Evolutionary conservation across 2,113 vertebrate species (phyloP).

Genomic region (Ovibos moschatus): DNA sequence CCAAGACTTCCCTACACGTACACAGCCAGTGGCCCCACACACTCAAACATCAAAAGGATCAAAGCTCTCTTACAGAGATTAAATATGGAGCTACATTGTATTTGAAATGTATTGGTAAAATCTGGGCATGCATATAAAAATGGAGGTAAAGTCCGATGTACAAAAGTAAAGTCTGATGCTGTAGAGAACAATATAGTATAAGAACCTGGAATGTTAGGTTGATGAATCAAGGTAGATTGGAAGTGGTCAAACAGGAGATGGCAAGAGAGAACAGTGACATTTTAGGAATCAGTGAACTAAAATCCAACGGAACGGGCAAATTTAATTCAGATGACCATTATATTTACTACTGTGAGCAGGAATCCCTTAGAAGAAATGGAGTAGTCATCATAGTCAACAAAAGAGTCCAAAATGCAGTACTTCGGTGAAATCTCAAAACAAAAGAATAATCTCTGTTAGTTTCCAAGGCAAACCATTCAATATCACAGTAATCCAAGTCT

Average conservation of each 20-base stretch:
- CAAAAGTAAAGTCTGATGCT: not conserved
- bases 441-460: not conserved
- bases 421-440: not conserved
- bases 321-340: not conserved
- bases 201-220: not conserved
- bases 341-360: not conserved
- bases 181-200: not conserved
- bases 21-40: not conserved
- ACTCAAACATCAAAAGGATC: not conserved
- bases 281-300: not conserved
- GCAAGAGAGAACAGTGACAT: not conserved
- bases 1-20: not conserved
- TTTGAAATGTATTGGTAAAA: not conserved
- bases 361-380: not conserved
- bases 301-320: not conserved
- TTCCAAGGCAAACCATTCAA: not conserved
- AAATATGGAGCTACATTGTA: not conserved
- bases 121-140: not conserved
- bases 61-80: not conserved
- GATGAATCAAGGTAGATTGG: not conserved
- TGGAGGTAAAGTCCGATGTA: not conserved
- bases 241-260: not conserved
- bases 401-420: not conserved
- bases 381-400: not conserved
- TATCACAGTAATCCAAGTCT: not conserved